Conservation (phyloP, 2,797 vertebrate genomes). For the Microctenopoma lineatum region DNA sequence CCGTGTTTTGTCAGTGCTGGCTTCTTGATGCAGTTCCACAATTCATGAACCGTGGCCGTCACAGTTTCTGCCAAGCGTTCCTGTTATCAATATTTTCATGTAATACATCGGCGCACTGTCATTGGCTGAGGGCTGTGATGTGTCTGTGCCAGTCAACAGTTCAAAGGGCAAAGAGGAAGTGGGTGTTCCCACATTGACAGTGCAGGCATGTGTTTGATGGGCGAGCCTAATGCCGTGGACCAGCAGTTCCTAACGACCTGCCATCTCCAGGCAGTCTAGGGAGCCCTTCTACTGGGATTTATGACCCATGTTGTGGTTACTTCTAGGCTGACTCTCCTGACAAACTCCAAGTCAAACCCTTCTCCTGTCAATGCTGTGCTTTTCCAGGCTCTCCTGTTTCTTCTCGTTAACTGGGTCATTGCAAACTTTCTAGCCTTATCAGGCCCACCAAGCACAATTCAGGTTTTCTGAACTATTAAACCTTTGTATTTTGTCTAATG, state of each 20-base stretch:
- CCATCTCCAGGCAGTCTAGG: constrained; percentile 68
- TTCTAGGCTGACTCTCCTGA: constrained; percentile 48
- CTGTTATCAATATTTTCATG: constrained; percentile 51
- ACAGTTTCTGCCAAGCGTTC: constrained; percentile 9
- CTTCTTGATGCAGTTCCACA: constrained; percentile 33
- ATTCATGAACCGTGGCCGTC: constrained; percentile 56
- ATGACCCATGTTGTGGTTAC: constrained; percentile 70
- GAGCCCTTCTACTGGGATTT: constrained; percentile 78
- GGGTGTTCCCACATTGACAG: constrained; percentile 68
- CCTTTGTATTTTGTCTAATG: constrained; percentile 39
- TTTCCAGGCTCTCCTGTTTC: constrained; percentile 37
- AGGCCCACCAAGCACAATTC: constrained; percentile 28
- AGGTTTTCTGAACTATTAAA: constrained; percentile 25
- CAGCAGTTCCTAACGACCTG: constrained; percentile 76
- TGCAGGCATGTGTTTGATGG: constrained; percentile 68
- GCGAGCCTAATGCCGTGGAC: constrained; percentile 61
- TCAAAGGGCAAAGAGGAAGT: constrained; percentile 78
- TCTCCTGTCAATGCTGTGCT: constrained; percentile 39
- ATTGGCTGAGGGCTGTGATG: constrained; percentile 51
- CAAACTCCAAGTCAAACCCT: constrained; percentile 46
- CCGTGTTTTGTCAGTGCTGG: constrained; percentile 30
- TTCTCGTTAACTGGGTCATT: constrained; percentile 59
- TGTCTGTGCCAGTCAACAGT: constrained; percentile 54
- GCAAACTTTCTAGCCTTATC: constrained; percentile 36
- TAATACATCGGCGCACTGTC: constrained; percentile 36